Percentiles rank a stretch among this genome's conserved stretches.
phyloP scores from a whole-genome alignment of 2,888 invertebrate genomes.

The Leptinotarsa juncta region DNA sequence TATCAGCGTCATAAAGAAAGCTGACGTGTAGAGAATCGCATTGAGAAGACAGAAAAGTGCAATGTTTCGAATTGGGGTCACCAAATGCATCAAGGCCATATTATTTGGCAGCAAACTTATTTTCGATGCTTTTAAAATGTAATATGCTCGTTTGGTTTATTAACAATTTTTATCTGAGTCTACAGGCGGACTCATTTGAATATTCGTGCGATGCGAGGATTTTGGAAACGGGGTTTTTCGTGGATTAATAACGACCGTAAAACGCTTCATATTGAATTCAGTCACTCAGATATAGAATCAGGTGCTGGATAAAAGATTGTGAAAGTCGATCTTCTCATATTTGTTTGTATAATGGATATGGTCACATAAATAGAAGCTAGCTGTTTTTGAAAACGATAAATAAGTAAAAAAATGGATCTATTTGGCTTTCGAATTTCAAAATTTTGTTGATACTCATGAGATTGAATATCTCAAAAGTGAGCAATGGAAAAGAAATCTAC shows the following conservation, averaged over 20 bases:
- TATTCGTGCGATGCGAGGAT: not conserved
- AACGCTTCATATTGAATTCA: not conserved
- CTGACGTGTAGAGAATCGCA: slow-evolving; percentile 34
- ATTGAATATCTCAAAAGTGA: too few species aligned
- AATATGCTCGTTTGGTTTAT: slow-evolving; percentile 34
- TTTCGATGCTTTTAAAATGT: slow-evolving; percentile 42
- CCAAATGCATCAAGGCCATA: slow-evolving; percentile 64
- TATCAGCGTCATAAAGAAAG: slow-evolving; percentile 11
- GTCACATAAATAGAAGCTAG: too few species aligned
- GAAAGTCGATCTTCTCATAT: not conserved
- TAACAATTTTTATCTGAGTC: slow-evolving; percentile 32
- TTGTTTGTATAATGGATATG: not conserved
- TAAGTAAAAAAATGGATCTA: too few species aligned
- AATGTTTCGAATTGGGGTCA: slow-evolving; percentile 65
- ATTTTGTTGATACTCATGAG: too few species aligned
- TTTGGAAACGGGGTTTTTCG: slow-evolving; percentile 17
- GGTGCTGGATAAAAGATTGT: not conserved
- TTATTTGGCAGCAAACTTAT: slow-evolving; percentile 55
- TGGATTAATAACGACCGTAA: slow-evolving; percentile 28
- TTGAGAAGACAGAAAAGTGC: slow-evolving; percentile 58
- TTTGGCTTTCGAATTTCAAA: too few species aligned
- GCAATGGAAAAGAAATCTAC: too few species aligned
- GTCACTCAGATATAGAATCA: not conserved
- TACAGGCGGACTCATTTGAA: slow-evolving; percentile 21
- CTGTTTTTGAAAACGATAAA: too few species aligned